Conservation (phyloP, 2,888 invertebrate species). For the Criorhina ranunculi region DNA sequence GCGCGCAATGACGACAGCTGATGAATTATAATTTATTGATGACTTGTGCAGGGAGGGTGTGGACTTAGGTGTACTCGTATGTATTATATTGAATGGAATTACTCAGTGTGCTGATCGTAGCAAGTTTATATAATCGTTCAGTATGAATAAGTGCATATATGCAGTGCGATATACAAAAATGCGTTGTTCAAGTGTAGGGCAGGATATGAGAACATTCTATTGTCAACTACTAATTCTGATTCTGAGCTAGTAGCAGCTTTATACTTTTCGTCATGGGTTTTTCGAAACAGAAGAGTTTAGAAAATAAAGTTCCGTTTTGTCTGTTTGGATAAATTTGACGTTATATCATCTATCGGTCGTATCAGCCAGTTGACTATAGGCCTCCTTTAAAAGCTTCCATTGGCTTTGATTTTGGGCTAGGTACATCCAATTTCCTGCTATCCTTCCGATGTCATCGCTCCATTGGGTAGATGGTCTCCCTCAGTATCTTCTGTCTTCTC, state of each 20-base stretch:
- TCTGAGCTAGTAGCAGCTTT: constrained; percentile 21
- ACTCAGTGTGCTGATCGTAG: constrained; percentile 41
- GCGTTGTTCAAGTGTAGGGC: constrained; percentile 42
- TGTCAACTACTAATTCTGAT: constrained; percentile 53
- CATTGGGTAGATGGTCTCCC: too few relatives aligned
- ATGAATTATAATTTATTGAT: constrained; percentile 73
- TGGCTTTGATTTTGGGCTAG: too few relatives aligned
- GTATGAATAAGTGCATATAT: constrained; percentile 42
- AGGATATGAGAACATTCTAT: constrained; percentile 71
- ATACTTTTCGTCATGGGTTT: constrained; percentile 53
- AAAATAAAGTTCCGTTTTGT: constrained; percentile 47
- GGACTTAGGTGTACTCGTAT: constrained; percentile 52
- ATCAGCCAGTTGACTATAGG: too few relatives aligned
- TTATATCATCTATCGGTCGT: too few relatives aligned
- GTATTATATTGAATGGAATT: constrained; percentile 67
- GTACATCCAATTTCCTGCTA: too few relatives aligned
- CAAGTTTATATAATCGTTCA: constrained; percentile 59
- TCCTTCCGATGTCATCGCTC: too few relatives aligned
- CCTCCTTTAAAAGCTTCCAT: too few relatives aligned
- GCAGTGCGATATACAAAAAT: background rate
- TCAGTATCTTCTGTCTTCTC: too few relatives aligned
- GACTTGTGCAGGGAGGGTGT: constrained; percentile 63
- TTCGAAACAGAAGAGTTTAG: constrained; percentile 22
- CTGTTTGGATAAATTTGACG: too few relatives aligned
- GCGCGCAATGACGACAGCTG: constrained; percentile 75